Percentiles rank a stretch among this genome's conserved stretches.
Conservation (phyloP, 2,888 invertebrate genomes). For the Nemapogon koenigi region DNA sequence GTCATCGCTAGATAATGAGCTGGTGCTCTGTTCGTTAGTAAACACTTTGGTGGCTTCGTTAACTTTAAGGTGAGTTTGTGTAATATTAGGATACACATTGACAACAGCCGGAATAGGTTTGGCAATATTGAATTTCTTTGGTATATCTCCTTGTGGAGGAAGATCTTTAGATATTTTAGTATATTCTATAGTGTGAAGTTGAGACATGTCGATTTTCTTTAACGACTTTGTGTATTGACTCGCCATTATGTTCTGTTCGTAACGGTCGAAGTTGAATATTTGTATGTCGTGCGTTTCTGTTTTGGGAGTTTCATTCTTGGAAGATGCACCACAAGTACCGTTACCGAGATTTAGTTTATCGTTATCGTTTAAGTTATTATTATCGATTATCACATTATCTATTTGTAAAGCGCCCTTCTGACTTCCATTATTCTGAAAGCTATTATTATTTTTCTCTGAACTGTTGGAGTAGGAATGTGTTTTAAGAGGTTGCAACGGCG, state of each 20-base stretch:
- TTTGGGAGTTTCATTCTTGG: slow-evolving; percentile 23
- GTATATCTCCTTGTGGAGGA: slow-evolving; percentile 32
- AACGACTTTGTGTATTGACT: slow-evolving; percentile 39
- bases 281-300: slow-evolving; percentile 46
- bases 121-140: slow-evolving; percentile 29
- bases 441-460: slow-evolving; percentile 47
- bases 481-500: slow-evolving; percentile 53
- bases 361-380: slow-evolving; percentile 22
- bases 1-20: slow-evolving; percentile 58
- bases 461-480: slow-evolving; percentile 50
- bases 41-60: slow-evolving; percentile 50
- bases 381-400: neutral
- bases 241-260: slow-evolving; percentile 48
- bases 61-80: slow-evolving; percentile 54
- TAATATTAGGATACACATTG: slow-evolving; percentile 54
- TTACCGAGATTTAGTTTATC: slow-evolving; percentile 22
- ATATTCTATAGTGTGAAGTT: slow-evolving; percentile 50
- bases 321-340: too few species aligned
- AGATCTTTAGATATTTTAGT: slow-evolving; percentile 55
- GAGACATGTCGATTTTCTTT: slow-evolving; percentile 53
- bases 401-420: slow-evolving; percentile 16
- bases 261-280: slow-evolving; percentile 61
- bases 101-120: slow-evolving; percentile 46
- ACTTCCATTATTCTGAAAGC: slow-evolving; percentile 39
- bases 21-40: slow-evolving; percentile 57